Base-by-base conservation (phyloP, 2,888 invertebrate species). In the Lycia hirtaria region DNA sequence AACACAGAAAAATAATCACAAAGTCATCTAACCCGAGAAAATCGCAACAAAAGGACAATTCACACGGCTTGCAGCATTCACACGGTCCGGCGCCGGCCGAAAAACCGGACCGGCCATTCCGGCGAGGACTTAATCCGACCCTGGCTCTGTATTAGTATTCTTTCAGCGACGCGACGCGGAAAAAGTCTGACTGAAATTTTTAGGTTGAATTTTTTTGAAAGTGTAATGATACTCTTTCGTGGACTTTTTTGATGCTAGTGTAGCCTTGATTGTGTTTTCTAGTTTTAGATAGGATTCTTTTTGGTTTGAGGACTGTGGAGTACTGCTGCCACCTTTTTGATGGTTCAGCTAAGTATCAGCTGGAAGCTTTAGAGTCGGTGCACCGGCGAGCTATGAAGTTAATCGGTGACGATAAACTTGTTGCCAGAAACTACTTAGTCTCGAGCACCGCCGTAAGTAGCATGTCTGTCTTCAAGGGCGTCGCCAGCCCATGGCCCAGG, bases 71-170 rank as follows among this genome's bases (percentile, higher is more conserved):
- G 54, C 54, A 53, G 38, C 58, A 30, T 47, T 52, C 57, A 43
- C 47, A 48, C 47, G 47, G 41, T 38, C 47, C 35, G 35, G 35
- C 49, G 49, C 38, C 44, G 52, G 55, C 41, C 41, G 41, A 26
- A 26, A 26, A 26, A 14, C 37, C 43, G 41, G 48, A 56, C 59
- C 62, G 56, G 59, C 62, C 61, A 75, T 77, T 78, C 72, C 54
- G 67, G 68, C 55, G 51, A 54, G 65, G 65, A 65, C 77, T 72
- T 76, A 77, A 78, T 77, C 78, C 72, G 59, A 65, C 22, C 69
- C 63, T 15, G 50, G 56, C 10, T 44, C 32, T 68, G 76, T 72
- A 80, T 80, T 78, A 78, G 76, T 80, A 80, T 80, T 80, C 80
- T 77, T 75, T 72, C 67, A 68, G 69, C 69, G 71, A 58, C 65